Conservation (phyloP, 2,888 invertebrate genomes). For the Eilema depressum region DNA sequence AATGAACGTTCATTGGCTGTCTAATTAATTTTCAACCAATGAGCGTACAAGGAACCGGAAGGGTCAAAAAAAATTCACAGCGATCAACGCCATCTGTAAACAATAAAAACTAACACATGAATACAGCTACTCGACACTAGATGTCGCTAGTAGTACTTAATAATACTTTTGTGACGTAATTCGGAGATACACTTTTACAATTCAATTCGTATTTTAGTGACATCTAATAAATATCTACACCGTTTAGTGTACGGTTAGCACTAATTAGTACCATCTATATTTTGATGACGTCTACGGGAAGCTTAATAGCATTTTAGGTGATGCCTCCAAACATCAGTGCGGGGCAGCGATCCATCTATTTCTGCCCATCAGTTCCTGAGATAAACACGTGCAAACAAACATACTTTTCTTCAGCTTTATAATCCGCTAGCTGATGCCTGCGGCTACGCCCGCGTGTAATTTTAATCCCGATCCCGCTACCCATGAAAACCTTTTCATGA, state of each 20-base stretch:
- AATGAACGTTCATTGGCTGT: not conserved
- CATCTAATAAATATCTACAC: slow-evolving; percentile 34
- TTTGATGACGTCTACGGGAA: slow-evolving; percentile 39
- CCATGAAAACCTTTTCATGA: no score
- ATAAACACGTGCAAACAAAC: no score
- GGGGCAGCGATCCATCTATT: no score
- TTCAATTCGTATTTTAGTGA: slow-evolving; percentile 32
- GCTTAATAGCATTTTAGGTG: slow-evolving; percentile 39
- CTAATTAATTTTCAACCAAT: not conserved
- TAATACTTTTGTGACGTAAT: slow-evolving; percentile 42
- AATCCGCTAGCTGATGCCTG: no score
- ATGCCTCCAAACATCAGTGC: slow-evolving; percentile 13
- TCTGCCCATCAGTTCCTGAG: no score
- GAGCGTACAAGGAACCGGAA: not conserved
- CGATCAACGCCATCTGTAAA: slow-evolving; percentile 43
- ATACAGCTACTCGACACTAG: slow-evolving; percentile 33
- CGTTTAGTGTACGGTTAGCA: slow-evolving; percentile 34
- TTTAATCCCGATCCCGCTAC: no score
- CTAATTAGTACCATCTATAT: slow-evolving; percentile 43
- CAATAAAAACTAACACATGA: slow-evolving; percentile 38
- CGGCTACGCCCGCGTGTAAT: no score
- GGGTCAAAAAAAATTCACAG: slow-evolving; percentile 31
- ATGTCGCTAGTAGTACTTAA: slow-evolving; percentile 35
- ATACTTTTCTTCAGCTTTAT: no score
- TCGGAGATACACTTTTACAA: slow-evolving; percentile 39